Conservation (phyloP, 2,113 vertebrate genomes). For the Phalacrocorax carbo region DNA sequence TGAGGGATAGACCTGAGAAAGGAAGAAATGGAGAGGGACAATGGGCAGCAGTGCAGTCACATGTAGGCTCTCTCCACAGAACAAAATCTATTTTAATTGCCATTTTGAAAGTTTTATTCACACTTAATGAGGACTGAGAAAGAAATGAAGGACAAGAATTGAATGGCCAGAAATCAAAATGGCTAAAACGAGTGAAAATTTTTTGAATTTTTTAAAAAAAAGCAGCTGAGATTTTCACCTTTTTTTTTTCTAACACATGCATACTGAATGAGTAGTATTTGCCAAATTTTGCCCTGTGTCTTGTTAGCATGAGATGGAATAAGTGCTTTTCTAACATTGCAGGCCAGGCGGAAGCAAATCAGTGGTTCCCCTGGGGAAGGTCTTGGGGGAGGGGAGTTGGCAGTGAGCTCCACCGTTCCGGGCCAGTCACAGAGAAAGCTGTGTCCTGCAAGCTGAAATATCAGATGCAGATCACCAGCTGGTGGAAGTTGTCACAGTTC, state of each 20-base stretch:
- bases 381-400: slow-evolving; percentile 47
- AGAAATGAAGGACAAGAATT: neutral
- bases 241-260: neutral
- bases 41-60: neutral
- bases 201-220: neutral
- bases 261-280: neutral
- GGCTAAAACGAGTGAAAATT: neutral
- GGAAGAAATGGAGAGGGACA: slow-evolving; percentile 4
- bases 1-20: neutral
- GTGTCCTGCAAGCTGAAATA: slow-evolving; percentile 39
- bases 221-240: neutral
- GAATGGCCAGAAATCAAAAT: neutral
- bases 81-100: slow-evolving; percentile 14
- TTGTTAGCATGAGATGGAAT: neutral
- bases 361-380: neutral
- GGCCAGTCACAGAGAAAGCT: slow-evolving; percentile 8
- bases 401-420: neutral
- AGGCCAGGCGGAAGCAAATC: neutral
- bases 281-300: neutral
- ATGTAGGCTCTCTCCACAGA: neutral
- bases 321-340: neutral
- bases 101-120: neutral
- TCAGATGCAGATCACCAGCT: slow-evolving; percentile 34
- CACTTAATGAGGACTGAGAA: neutral
- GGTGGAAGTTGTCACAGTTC: slow-evolving; percentile 15